Conservation (phyloP, 2,113 vertebrate genomes). For the Ptyas mucosa region DNA sequence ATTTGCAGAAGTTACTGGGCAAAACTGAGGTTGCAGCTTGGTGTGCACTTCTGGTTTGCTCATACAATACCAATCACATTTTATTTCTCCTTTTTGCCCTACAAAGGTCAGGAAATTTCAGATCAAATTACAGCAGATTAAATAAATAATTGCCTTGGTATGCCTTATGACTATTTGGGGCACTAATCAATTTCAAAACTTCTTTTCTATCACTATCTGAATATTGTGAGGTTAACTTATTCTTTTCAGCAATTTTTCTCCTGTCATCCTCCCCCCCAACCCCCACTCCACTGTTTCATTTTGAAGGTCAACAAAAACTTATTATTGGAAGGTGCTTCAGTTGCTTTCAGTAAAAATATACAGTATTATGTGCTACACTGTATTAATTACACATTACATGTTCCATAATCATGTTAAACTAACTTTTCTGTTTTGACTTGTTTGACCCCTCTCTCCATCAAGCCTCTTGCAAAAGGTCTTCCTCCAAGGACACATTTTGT, state of each 20-base stretch:
- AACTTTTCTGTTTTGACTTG: neutral
- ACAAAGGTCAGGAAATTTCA: neutral
- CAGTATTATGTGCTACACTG: neutral
- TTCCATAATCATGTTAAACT: neutral
- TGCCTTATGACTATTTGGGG: neutral
- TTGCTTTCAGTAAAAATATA: neutral
- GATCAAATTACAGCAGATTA: neutral
- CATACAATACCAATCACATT: neutral
- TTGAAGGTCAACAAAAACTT: too few relatives aligned
- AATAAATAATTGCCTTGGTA: neutral
- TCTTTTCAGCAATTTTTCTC: neutral
- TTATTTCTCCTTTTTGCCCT: neutral
- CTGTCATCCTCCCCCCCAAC: too few relatives aligned
- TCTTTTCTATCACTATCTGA: neutral
- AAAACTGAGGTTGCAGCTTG: neutral
- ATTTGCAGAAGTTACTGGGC: neutral
- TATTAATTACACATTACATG: neutral
- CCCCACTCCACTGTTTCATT: neutral
- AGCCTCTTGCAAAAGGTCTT: neutral
- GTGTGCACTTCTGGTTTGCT: neutral
- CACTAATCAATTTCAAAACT: neutral
- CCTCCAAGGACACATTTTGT: neutral
- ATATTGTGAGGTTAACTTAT: neutral
- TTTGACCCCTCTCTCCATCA: neutral
- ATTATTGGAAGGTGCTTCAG: neutral